Conservation (phyloP, 2,888 invertebrate genomes). For the Liopterus haemorrhoidalis region DNA sequence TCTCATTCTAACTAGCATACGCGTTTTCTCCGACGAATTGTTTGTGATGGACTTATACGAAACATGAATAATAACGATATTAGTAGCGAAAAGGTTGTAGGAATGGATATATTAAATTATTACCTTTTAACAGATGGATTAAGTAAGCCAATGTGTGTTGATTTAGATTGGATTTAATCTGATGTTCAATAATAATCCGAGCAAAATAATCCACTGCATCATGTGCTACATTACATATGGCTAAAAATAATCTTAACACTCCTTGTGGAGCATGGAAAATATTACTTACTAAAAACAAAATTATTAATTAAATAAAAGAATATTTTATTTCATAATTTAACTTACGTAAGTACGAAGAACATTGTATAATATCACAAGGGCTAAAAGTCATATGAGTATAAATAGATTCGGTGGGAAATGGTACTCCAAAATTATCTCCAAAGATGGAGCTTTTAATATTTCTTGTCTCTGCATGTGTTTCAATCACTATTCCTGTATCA, state of each 20-base stretch:
- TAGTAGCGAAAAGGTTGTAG: no score
- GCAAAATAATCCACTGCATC: constrained; percentile 46
- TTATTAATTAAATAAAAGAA: constrained; percentile 2
- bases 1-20: no score
- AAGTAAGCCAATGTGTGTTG: constrained; percentile 55
- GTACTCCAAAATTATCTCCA: constrained; percentile 45
- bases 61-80: no score
- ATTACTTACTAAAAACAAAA: constrained; percentile 50
- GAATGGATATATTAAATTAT: no score
- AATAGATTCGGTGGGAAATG: constrained; percentile 34
- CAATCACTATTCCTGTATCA: constrained; percentile 26
- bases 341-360: constrained; percentile 47
- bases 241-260: constrained; percentile 48
- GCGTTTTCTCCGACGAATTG: no score
- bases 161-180: constrained; percentile 45
- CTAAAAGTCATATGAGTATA: constrained; percentile 37
- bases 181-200: constrained; percentile 43
- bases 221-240: constrained; percentile 46
- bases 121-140: constrained; percentile 55
- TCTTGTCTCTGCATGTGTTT: constrained; percentile 36
- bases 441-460: constrained; percentile 43
- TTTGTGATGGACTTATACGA: no score
- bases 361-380: constrained; percentile 43
- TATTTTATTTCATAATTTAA: constrained; percentile 11
- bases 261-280: constrained; percentile 49